A percentile compares a stretch with the other conserved stretches of the same genome.
Evolutionary conservation across 2,113 vertebrate genomes (phyloP).

Genomic region (Pelusios castaneus): DNA sequence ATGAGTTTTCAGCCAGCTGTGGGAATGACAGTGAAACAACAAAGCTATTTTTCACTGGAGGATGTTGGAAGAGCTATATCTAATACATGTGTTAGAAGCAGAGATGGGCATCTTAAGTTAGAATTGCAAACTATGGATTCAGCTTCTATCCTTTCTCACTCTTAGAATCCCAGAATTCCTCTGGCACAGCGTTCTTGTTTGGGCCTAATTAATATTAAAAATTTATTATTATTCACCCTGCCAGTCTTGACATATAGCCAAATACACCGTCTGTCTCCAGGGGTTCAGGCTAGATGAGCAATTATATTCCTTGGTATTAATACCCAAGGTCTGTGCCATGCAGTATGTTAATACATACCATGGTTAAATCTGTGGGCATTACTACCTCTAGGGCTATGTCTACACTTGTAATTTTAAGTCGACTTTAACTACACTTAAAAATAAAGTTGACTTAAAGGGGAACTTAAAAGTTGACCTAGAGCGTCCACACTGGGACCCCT

Average conservation of each 20-base stretch:
- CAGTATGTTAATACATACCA: background rate
- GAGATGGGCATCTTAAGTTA: background rate
- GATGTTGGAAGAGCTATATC: accelerated
- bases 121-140: background rate
- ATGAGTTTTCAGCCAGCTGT: background rate
- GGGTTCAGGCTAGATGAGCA: background rate
- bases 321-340: background rate
- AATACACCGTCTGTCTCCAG: background rate
- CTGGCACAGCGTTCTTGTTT: background rate
- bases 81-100: background rate
- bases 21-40: background rate
- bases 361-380: background rate
- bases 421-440: too few relatives aligned
- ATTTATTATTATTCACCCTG: background rate
- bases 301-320: background rate
- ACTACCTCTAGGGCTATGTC: background rate
- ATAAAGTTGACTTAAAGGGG: too few relatives aligned
- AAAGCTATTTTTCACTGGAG: background rate
- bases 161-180: accelerated
- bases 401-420: too few relatives aligned
- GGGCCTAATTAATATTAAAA: accelerated
- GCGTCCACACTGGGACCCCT: too few relatives aligned
- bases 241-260: accelerated
- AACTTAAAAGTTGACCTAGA: too few relatives aligned
- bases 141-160: background rate